Evolutionary conservation across 2,113 vertebrate genomes (phyloP), one percentile per base, ranked within the genome.

Genomic region (Chaetura pelagica): DNA sequence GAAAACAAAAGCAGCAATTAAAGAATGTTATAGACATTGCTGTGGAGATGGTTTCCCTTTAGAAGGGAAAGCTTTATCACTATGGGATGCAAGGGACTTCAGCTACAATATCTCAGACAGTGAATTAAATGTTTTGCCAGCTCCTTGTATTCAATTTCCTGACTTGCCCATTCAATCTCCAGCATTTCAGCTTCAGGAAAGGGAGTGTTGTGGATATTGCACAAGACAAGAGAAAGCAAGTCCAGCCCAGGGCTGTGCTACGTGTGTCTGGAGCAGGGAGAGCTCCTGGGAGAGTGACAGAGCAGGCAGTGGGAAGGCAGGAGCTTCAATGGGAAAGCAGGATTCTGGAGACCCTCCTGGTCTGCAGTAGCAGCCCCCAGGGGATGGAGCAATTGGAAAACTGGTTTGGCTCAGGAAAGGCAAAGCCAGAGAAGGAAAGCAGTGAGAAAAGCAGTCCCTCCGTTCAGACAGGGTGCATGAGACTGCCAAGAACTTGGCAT

Each of bases 1-100:
- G 59, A 94, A 68, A 84, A 92, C 78, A 97, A 94, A 96, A 96
- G 58, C 87, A 72, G 85, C 84, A 84, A 95, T 96, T 96, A 96
- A 97, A 94, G 93, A 84, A 96, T 61, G 88, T 94, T 95, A 95
- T 95, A 96, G 90, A n/a, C 64, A 72, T 88, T 48, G 35, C 85
- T 75, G 57, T 92, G 55, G 15, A 10, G 87, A 52, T 44, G 55
- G 38, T 48, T 95, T 87, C 71, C 49, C 54, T 84, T 88, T n/a
- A 74, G 71, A 84, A 93, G 91, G 48, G 62, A 8, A 72, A 86
- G 69, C 29, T 77, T 81, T 62, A 73, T 22, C 90, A 15, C 52
- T 89, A 6, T 38, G 72, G 59, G 86, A 91, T 91, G 88, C 58
- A 72, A 74, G 66, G 80, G 77, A 61, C 42, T 84, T 86, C 76